Evolutionary conservation across 2,888 invertebrate species (phyloP), one percentile per base, ranked within the genome.

Genomic region (Pristionchus fissidentatus): DNA sequence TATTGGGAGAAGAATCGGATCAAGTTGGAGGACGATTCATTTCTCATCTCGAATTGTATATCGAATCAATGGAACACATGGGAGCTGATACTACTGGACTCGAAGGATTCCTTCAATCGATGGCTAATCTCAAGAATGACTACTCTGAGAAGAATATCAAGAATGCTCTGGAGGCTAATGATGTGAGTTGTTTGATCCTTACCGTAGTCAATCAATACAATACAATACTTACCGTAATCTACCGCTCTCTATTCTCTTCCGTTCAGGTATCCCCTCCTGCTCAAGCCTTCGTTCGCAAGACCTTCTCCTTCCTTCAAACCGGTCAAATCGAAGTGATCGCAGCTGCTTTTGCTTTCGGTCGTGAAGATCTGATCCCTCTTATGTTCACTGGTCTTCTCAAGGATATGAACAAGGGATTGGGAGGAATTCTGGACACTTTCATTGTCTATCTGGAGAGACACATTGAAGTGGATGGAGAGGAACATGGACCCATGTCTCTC

Each of bases 311-410:
- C 75, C 62, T 85, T 32, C 84, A 82, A 19, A 83, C 83, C 22
- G 57, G 57, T 15, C 57, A 57, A n/a, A 15, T 73, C n/a, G 73
- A 73, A 73, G 73, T 73, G n/a, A 84, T 85, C 19, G 85, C 85
- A 19, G 77, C 85, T 46, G 85, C 85, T 3, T 85, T 85, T 43
- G 83, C 85, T 15, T 85, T 85, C 60, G 85, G 85, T 26, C 84
- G 85, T 55, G 85, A 85, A 78, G 66, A 83, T 83, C 70, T 83
- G 13, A 83, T 83, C 52, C 83, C 83, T 52, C 73, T 83, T 1
- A 83, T 83, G 83, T 83, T 83, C 83, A 83, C 83, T 55, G 66
- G 70, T 52, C 52, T 83, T 13, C 55, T 83, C 52, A 62, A 83
- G 73, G 73, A 83, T 38, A 83, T 83, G 83, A 83, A 83, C 38